Base-by-base conservation (phyloP, 2,113 vertebrate species). In the Sterna hirundo region DNA sequence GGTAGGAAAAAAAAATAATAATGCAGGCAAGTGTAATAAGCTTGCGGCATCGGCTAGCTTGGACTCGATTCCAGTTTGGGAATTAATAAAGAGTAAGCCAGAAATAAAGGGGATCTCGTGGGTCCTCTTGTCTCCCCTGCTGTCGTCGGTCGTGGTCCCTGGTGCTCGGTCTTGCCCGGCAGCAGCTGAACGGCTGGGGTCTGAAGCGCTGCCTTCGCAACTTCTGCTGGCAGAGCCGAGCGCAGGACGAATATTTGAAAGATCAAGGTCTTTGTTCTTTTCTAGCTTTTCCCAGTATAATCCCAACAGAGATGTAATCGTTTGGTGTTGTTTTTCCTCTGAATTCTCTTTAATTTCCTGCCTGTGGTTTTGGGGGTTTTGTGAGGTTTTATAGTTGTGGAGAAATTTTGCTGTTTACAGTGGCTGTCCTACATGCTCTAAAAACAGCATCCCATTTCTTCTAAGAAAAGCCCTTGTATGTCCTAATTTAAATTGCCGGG, bases 271-370 rank as follows among this genome's bases (percentile, higher is more conserved):
- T 91, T 91, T 91, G 94, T 91, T 96, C 84, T 89, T 76, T 89
- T 93, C 83, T 42, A 86, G 75, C 68, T 93, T 94, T 94, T 93
- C 88, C 76, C 92, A 92, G 94, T 75, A 81, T 83, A 92, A 90
- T 96, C 96, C 95, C 92, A 95, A 80, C 62, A 96, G 96, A 64
- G 55, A 93, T 90, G 65, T 86, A 94, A 95, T 81, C 2, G 0
- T 90, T 96, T 6, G 4, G 86, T 55, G 32, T 18, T 97, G 94
- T 76, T 96, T 96, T 94, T 36, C 58, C 91, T 93, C 86, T 74
- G 81, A 76, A 85, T 96, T 94, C 88, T 85, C 84, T 95, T 91
- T 83, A 65, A 94, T 97, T 97, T 97, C 94, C 95, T 96, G 95
- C 94, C 75, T 83, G 94, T 79, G 95, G 91, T 91, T 94, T 95